These are phyloP conservation scores for Pipistrellus nathusii DNA, from an alignment of 2,797 vertebrate genomes.

Conservation along the genomic window DNA sequence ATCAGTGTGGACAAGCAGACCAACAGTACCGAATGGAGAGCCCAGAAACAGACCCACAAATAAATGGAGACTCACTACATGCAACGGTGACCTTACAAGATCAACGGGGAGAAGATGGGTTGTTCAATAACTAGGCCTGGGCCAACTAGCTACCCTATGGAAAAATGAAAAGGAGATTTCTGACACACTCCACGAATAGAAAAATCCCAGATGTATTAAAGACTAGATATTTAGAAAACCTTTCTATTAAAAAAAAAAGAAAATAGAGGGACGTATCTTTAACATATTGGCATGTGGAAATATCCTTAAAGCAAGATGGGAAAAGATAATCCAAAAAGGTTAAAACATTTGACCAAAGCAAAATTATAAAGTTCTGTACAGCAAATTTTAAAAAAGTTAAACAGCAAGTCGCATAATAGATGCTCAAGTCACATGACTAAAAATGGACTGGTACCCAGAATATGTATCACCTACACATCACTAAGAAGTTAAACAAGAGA, in stretches of 20 bases:
- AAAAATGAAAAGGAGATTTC: constrained; percentile 13
- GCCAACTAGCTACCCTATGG: not conserved
- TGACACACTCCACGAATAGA: not conserved
- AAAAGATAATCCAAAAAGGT: not conserved
- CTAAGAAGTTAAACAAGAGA: not conserved
- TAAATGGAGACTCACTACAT: not conserved
- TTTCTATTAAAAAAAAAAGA: not conserved
- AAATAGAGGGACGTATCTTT: not conserved
- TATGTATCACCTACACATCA: not conserved
- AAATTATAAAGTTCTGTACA: not conserved
- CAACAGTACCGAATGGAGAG: not conserved
- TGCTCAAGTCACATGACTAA: not conserved
- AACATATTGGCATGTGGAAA: not conserved
- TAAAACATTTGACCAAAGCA: not conserved
- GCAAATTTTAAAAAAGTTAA: not conserved
- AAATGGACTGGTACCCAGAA: not conserved
- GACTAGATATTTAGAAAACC: not conserved
- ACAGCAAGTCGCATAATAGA: not conserved
- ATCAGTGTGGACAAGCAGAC: not conserved
- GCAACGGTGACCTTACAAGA: not conserved
- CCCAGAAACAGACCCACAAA: not conserved
- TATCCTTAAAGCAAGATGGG: not conserved
- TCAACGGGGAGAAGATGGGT: not conserved
- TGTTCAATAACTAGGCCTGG: not conserved
- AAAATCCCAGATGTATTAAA: constrained; percentile 34